Base-by-base conservation (phyloP, 2,797 vertebrate species). In the Cyclopterus lumpus region DNA sequence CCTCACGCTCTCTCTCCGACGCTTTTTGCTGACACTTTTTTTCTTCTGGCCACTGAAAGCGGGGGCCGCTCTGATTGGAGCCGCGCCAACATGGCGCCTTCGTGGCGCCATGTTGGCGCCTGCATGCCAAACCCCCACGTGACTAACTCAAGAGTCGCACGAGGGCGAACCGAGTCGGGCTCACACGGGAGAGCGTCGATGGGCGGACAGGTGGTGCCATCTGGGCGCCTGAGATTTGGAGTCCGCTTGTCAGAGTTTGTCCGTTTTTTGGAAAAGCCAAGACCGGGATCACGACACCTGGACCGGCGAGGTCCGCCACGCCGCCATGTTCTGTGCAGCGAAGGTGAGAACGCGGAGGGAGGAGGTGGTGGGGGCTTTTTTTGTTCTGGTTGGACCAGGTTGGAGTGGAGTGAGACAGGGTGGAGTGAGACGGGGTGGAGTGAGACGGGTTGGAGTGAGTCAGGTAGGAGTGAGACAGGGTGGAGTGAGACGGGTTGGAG, bases 321-420 rank as follows among this genome's bases (percentile, higher is more conserved):
- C 58, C 81, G 75, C 88, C 91, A 93, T 92, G 93, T 93, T 94
- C 73, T 92, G 88, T 69, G 70, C 81, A 32, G 57, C 83, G 0
- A 92, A 93, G 93, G 93, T 94, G 89, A 94, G 93, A 73, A 36
- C 18, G 18, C 3, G 57, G 34, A 8, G 34, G 34, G 34, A 34
- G 34, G 34, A 28, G 38, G 38, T 12, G 11, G 11, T 12, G 11
- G 38, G 44, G 18, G 16, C n/a, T 34, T 65, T 6, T 30, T 69
- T 15, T 42, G 67, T 55, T 6, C 36, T 38, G 8, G 36, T 8
- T 34, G 32, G 67, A 54, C 16, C 62, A 70, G 83, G 75, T 77
- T 22, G 48, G 51, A 68, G 53, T 71, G 77, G 44, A 66, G 40
- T 63, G 30, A 71, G 73, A 34, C 34, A 8, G 34, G 22, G 24